Percentiles rank a stretch among this genome's conserved stretches.
Evolutionary conservation across 1,140 invertebrate species (phyloP).

Genomic region (Apis florea): DNA sequence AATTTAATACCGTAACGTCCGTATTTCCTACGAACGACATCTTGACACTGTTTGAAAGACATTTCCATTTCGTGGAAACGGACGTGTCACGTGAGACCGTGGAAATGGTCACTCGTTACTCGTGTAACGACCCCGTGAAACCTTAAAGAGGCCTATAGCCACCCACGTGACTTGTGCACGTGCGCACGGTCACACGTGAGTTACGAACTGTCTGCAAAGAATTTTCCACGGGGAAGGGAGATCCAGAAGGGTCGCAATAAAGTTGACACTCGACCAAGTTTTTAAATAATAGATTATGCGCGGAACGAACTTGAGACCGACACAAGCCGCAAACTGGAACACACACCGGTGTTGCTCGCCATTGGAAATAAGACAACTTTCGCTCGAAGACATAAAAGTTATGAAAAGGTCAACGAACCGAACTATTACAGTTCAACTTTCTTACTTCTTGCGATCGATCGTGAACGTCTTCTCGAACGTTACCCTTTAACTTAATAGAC

Average conservation of each 20-base stretch:
- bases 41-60: neutral
- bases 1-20: neutral
- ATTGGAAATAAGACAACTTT: slow-evolving; percentile 22
- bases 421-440: neutral
- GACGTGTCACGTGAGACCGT: slow-evolving; percentile 26
- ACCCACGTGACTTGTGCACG: slow-evolving; percentile 52
- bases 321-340: slow-evolving; percentile 48
- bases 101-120: slow-evolving; percentile 60
- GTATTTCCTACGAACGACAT: neutral
- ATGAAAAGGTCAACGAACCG: slow-evolving; percentile 47
- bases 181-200: slow-evolving; percentile 52
- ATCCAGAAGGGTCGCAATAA: neutral
- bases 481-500: neutral
- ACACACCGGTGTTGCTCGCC: slow-evolving; percentile 32
- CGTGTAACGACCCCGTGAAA: slow-evolving; percentile 54
- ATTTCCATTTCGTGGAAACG: neutral
- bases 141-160: slow-evolving; percentile 47
- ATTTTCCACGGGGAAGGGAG: slow-evolving; percentile 3
- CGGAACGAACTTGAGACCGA: slow-evolving; percentile 68
- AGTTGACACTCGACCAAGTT: slow-evolving; percentile 31
- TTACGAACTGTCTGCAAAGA: slow-evolving; percentile 17
- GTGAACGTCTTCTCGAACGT: no score
- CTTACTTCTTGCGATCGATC: neutral
- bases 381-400: slow-evolving; percentile 8
- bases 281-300: slow-evolving; percentile 71